Evolutionary conservation across 2,797 vertebrate genomes (phyloP), one percentile per base, ranked within the genome.

Genomic region (Hafferia zeledoni): DNA sequence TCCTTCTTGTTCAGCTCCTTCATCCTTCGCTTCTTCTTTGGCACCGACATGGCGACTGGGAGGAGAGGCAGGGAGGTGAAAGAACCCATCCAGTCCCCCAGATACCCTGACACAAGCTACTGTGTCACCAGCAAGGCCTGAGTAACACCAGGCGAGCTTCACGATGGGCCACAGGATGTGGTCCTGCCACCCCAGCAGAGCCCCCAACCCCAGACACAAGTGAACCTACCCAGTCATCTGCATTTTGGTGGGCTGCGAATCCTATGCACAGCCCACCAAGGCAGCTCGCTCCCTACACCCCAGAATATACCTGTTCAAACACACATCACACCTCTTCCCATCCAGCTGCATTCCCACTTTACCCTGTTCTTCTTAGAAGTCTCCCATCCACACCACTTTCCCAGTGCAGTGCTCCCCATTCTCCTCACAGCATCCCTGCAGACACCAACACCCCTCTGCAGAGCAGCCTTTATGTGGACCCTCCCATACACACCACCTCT

Each of bases 1-100:
- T 99, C 99, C 97, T 99, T 99, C 96, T 99, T 99, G 96, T 99
- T 99, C 65, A 99, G 97, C 56, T 99, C 99, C 98, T 99, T 99
- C 97, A 99, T 98, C 97, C 99, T 99, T 92, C 99, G 98, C 97
- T 99, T 99, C 94, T 98, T 99, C 98, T 99, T 99, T 99, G 99
- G 99, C 98, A 99, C 98, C 86, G 99, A 99, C 93, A 99, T 81
- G 94, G 99, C 98, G 72, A 98, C 98, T 98, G 75, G 76, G 47
- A 31, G 28, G 8, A 78, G 56, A 78, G 30, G 46, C 15, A 37
- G 11, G 11, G 13, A 60, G 6, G 15, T 94, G 37, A 86, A 59
- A 41, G 41, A 82, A 88, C 14, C 9, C 17, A 56, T 13, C 4
- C 44, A 27, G 46, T 10, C 9, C 13, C 56, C 37, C 2, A 0